Evolutionary conservation across 1,140 invertebrate genomes (phyloP).

Genomic region (Drosophila arawakana): DNA sequence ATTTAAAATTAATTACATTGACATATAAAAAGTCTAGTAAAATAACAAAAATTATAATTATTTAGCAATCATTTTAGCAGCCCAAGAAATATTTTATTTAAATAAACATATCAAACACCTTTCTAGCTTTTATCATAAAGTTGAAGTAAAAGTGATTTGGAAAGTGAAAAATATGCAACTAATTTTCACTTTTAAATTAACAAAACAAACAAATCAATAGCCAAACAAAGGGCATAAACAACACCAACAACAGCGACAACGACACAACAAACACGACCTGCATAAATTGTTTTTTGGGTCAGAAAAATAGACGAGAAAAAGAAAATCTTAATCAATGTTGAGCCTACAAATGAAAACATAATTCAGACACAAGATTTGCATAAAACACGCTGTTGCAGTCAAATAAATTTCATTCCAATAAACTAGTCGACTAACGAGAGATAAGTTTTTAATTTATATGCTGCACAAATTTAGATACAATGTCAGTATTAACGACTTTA

Average conservation of each 20-base stretch:
- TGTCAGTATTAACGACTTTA: slow-evolving; percentile 46
- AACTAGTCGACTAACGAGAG: slow-evolving; percentile 43
- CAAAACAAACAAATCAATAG: slow-evolving; percentile 53
- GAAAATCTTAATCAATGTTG: slow-evolving; percentile 70
- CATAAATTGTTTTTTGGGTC: slow-evolving; percentile 47
- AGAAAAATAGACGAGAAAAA: slow-evolving; percentile 36
- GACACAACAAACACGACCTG: slow-evolving; percentile 54
- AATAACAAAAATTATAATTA: no score
- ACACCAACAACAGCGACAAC: slow-evolving; percentile 36
- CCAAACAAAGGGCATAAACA: slow-evolving; percentile 25
- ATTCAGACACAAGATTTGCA: slow-evolving; percentile 75
- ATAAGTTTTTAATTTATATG: slow-evolving; percentile 76
- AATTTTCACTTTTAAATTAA: slow-evolving; percentile 68
- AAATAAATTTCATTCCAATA: slow-evolving; percentile 66
- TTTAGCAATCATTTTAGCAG: no score
- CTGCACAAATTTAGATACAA: slow-evolving; percentile 68
- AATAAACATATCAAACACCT: slow-evolving; percentile 28
- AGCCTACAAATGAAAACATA: slow-evolving; percentile 78
- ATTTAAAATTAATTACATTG: no score
- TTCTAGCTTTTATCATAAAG: neutral
- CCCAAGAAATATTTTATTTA: slow-evolving; percentile 3
- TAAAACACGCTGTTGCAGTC: slow-evolving; percentile 75
- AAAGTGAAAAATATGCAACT: slow-evolving; percentile 74
- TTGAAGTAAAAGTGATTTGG: slow-evolving; percentile 26
- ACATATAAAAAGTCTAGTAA: no score